Conservation (phyloP, 2,113 vertebrate species). For the Solea solea region DNA sequence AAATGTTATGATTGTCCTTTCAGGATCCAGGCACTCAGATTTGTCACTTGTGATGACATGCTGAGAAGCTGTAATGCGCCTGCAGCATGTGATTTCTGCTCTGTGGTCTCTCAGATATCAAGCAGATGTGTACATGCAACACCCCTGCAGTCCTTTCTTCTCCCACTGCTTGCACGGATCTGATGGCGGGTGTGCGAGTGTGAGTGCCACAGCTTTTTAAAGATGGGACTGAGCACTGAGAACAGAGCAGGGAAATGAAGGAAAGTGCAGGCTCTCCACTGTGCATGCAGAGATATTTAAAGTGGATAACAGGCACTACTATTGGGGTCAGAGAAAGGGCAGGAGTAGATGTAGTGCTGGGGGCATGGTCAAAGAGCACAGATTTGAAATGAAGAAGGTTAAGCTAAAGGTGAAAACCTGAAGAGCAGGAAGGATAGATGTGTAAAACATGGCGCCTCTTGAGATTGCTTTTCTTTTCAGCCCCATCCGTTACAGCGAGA, state of each 20-base stretch:
- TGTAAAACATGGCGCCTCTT: conserved; percentile 28
- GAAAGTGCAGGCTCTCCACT: background rate
- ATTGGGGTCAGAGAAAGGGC: conserved; percentile 53
- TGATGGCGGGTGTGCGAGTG: conserved; percentile 7
- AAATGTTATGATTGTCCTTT: conserved; percentile 35
- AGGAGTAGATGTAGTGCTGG: conserved; percentile 34
- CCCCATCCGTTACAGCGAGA: conserved; percentile 36
- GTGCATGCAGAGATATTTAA: conserved; percentile 40
- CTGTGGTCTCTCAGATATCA: conserved; percentile 51
- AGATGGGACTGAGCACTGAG: conserved; percentile 43
- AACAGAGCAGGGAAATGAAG: conserved; percentile 24
- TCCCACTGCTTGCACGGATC: conserved; percentile 43
- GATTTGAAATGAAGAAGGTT: conserved; percentile 42
- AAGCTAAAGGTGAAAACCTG: conserved; percentile 51
- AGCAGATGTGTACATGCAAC: conserved; percentile 43
- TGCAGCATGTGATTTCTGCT: conserved; percentile 52
- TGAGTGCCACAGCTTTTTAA: conserved; percentile 27
- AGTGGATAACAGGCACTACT: conserved; percentile 18
- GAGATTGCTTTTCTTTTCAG: conserved; percentile 25
- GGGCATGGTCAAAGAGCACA: conserved; percentile 16
- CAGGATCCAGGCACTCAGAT: conserved; percentile 39
- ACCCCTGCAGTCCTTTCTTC: conserved; percentile 31
- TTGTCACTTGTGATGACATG: conserved; percentile 34
- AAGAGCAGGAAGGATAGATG: conserved; percentile 6
- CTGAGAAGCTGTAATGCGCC: conserved; percentile 48